Conservation (phyloP, 2,888 invertebrate genomes). For the Resseliella maxima region DNA sequence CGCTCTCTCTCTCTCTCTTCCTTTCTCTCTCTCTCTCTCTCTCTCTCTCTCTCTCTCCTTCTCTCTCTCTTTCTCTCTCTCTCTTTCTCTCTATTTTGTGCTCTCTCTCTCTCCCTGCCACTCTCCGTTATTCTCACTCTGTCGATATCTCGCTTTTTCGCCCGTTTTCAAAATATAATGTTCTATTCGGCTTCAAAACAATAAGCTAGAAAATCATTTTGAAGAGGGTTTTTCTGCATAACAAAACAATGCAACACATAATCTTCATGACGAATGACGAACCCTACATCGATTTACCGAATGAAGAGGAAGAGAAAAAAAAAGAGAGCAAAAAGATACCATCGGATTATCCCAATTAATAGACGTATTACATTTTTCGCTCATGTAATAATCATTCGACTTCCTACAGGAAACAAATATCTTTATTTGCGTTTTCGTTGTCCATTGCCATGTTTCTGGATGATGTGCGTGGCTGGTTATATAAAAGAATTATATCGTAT, state of each 20-base stretch:
- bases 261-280: neutral
- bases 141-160: no score
- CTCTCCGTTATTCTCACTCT: no score
- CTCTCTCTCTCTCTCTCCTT: no score
- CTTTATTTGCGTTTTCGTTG: constrained; percentile 39
- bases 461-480: neutral
- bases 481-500: neutral
- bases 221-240: constrained; percentile 19
- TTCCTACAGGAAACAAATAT: constrained; percentile 50
- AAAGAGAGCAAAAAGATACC: constrained; percentile 56
- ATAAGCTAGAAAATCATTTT: constrained; percentile 44
- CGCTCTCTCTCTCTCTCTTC: no score
- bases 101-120: no score
- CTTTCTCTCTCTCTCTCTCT: no score
- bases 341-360: constrained; percentile 57
- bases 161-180: no score
- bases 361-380: constrained; percentile 51
- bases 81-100: no score
- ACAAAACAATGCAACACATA: constrained; percentile 12
- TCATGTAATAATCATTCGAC: constrained; percentile 48
- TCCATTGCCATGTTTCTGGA: neutral
- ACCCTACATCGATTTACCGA: no score
- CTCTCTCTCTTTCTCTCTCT: no score
- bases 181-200: neutral
- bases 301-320: neutral